These are phyloP conservation scores for Sarotherodon lohbergeri DNA, from an alignment of 2,113 vertebrate species.

Conservation along the genomic window DNA sequence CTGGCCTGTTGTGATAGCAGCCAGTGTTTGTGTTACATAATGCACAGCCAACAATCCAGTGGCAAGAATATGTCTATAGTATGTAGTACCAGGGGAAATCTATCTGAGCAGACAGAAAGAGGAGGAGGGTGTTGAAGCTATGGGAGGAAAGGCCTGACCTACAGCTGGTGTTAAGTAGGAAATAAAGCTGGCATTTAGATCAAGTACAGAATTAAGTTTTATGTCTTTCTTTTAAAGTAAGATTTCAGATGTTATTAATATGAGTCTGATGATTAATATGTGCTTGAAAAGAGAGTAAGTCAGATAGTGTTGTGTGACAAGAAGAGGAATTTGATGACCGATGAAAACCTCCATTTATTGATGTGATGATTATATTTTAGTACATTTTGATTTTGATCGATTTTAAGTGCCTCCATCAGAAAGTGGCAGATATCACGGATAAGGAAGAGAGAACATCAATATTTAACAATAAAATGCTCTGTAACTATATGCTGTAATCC, in stretches of 20 bases:
- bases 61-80: slow-evolving; percentile 46
- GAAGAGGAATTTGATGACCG: background rate
- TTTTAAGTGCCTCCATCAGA: background rate
- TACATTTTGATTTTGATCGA: background rate
- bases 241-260: slow-evolving; percentile 53
- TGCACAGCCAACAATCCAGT: slow-evolving; percentile 1
- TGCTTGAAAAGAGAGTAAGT: background rate
- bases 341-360: background rate
- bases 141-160: slow-evolving; percentile 5
- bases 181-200: slow-evolving; percentile 35
- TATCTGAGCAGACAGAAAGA: slow-evolving; percentile 49
- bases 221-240: slow-evolving; percentile 24
- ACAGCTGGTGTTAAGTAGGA: slow-evolving; percentile 30
- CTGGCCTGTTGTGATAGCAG: slow-evolving; percentile 67
- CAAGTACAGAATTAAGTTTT: slow-evolving; percentile 15
- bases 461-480: background rate
- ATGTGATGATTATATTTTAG: background rate
- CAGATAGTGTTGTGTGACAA: background rate
- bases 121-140: slow-evolving; percentile 37
- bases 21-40: slow-evolving; percentile 73
- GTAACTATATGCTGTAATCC: slow-evolving; percentile 27
- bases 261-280: slow-evolving; percentile 25
- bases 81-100: slow-evolving; percentile 46
- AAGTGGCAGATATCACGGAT: background rate
- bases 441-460: background rate